Conservation (phyloP, 1,140 invertebrate genomes). For the Megathymus violae region DNA sequence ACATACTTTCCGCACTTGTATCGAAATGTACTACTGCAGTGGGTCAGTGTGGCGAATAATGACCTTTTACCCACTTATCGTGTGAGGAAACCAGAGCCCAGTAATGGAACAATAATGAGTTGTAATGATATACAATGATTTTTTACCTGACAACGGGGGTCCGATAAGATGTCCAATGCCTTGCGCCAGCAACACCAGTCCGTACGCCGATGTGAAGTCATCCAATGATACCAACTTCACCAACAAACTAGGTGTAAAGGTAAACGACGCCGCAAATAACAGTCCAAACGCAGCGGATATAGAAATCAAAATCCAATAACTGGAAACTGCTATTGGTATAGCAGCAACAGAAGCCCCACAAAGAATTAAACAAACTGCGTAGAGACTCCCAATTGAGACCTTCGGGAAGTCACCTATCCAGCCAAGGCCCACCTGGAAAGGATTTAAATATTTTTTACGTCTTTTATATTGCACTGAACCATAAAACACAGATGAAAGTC, state of each 20-base stretch:
- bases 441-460: conserved; percentile 21
- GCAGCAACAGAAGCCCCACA: conserved; percentile 89
- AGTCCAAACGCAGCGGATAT: conserved; percentile 90
- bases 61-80: too few relatives aligned
- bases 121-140: too few relatives aligned
- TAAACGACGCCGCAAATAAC: conserved; percentile 93
- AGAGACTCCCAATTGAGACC: conserved; percentile 91
- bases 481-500: too few relatives aligned
- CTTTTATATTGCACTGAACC: too few relatives aligned
- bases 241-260: conserved; percentile 93
- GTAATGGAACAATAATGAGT: too few relatives aligned
- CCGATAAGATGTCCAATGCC: conserved; percentile 88
- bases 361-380: conserved; percentile 89
- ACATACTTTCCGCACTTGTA: too few relatives aligned
- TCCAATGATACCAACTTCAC: conserved; percentile 90
- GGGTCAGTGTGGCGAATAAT: too few relatives aligned
- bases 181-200: conserved; percentile 93
- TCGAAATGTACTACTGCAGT: too few relatives aligned
- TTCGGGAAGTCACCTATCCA: conserved; percentile 94
- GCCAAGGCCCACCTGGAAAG: conserved; percentile 90
- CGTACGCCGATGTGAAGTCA: conserved; percentile 95
- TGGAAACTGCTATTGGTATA: conserved; percentile 86
- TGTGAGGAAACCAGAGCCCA: too few relatives aligned
- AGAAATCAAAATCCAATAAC: conserved; percentile 84
- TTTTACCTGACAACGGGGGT: conserved; percentile 85